Evolutionary conservation across 2,888 invertebrate species (phyloP), one percentile per base, ranked within the genome.

Genomic region (Dolichopus griseipennis): DNA sequence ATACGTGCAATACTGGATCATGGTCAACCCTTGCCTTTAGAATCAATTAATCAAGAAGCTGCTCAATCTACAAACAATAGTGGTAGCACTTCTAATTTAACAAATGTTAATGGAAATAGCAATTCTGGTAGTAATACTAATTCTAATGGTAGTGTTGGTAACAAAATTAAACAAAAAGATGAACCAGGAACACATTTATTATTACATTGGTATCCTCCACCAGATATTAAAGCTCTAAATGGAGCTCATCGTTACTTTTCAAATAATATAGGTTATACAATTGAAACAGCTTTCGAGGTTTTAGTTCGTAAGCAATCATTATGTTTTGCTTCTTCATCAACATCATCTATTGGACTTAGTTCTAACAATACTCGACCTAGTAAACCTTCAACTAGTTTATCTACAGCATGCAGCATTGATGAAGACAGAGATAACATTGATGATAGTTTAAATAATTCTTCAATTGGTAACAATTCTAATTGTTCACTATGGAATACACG

Each of bases 1-100:
- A 82, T 82, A 66, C 77, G 82, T 3, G 79, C 81, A 1, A 81
- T 81, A 61, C 73, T 82, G 37, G 82, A 82, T 73, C 78, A 80
- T 20, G 81, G 82, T 0, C 81, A 82, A 69, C 81, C 81, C 2
- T 68, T 81, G 22, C 80, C 82, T 1, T 75, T 80, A 43, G 80
- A 80, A 66, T 73, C 76, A 62, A 76, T 74, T 12, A 74, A 75
- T 18, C 72, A 72, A 37, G 79, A 80, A 63, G 12, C 6, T 37
- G 71, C 75, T 2, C 76, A 76, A 43, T 74, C 76, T 1, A 70
- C 71, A 34, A 68, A 72, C 6, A 70, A 72, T 1, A 70, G 71
- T 7, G 18, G 52, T 18, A 41, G 15, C 15, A 41, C 9, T 12
- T 41, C 12, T 41, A 52, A n/a, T 52, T 18, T 6, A 12, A 52